Conservation (phyloP, 2,113 vertebrate genomes). For the Myotis yumanensis region DNA sequence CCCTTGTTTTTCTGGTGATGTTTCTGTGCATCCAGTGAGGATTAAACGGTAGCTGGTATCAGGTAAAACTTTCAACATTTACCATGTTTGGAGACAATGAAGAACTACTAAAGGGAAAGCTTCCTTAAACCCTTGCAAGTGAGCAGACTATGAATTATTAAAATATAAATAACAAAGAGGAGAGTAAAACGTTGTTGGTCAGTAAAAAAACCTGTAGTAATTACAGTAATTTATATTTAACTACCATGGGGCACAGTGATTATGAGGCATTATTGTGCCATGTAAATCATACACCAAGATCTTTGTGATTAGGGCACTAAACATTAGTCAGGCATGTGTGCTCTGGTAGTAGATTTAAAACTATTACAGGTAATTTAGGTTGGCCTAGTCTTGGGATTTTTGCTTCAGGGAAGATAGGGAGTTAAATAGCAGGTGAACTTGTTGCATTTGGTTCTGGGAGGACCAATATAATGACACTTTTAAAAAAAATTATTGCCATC, state of each 20-base stretch:
- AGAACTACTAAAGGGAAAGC: neutral
- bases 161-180: conserved; percentile 37
- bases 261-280: conserved; percentile 11
- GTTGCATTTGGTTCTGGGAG: conserved; percentile 55
- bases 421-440: conserved; percentile 54
- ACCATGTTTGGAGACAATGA: neutral
- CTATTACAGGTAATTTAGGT: conserved; percentile 52
- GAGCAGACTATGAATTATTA: conserved; percentile 26
- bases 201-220: conserved; percentile 56
- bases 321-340: conserved; percentile 24
- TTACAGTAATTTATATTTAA: conserved; percentile 63
- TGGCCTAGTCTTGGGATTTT: conserved; percentile 1
- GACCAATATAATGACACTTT: conserved; percentile 34
- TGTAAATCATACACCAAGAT: conserved; percentile 44
- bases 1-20: neutral
- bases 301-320: conserved; percentile 47
- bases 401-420: conserved; percentile 1
- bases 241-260: conserved; percentile 2
- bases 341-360: conserved; percentile 15
- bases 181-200: conserved; percentile 24
- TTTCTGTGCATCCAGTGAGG: neutral
- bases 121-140: conserved; percentile 31
- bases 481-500: conserved; percentile 17
- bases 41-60: neutral
- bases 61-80: conserved; percentile 14